Evolutionary conservation across 2,797 vertebrate genomes (phyloP), one percentile per base, ranked within the genome.

Genomic region (Pteropus rufus): DNA sequence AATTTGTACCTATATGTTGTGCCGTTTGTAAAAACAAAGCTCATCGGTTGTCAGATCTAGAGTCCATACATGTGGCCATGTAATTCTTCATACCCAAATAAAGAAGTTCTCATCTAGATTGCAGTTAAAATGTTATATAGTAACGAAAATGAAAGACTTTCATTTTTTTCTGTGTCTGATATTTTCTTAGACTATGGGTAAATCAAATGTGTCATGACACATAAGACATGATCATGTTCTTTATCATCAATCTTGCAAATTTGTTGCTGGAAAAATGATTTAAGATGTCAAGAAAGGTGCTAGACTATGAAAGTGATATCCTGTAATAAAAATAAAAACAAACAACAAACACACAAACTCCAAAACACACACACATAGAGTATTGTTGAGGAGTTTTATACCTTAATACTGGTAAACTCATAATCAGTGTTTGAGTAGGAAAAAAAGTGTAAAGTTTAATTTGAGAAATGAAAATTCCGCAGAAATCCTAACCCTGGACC

Each of bases 151-250:
- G 64, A 95, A 97, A 97, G 73, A 18, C 56, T 77, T 73, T 31
- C 11, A 76, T 96, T 91, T 64, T 79, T 87, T 82, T 87, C 86
- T 79, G 26, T 62, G 69, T 86, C 56, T 87, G 67, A 79, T 96
- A 95, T 95, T 97, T 92, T 83, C 79, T 95, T 97, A 95, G 82
- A 97, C 72, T 91, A 89, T 92, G 73, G 79, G 95, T 97, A 96
- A 98, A 97, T 97, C 96, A 97, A 88, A 94, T 70, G 81, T 95
- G 86, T 93, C 84, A 96, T 75, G 96, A 95, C 44, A 97, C 46
- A 94, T 91, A 92, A 97, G 76, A 94, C 83, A 76, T 73, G 31
- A 64, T 4, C 18, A 82, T n/a, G 0, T 67, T 83, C 19, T 90
- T 36, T 91, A 56, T 86, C 80, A 87, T 41, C 67, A 94, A 49